Conservation (phyloP, 2,797 vertebrate species). For the Sebastes reedi region DNA sequence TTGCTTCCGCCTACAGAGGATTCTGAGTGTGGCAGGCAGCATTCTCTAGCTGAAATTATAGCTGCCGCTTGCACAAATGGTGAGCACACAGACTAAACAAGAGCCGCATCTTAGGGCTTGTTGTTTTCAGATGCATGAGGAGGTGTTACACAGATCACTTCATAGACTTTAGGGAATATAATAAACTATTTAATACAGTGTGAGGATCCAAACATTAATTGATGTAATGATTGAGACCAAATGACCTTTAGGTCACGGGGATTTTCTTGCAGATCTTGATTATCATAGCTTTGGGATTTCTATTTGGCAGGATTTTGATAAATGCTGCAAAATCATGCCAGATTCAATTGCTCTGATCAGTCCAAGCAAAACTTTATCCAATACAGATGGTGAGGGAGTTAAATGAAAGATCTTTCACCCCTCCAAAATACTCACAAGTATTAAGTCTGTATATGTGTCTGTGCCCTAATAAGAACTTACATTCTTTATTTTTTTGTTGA, state of each 20-base stretch:
- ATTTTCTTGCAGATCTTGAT: constrained; percentile 17
- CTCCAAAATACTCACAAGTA: neutral
- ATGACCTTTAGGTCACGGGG: neutral
- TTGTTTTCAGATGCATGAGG: constrained; percentile 25
- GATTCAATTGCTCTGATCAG: constrained; percentile 3
- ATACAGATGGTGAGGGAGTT: constrained; percentile 12
- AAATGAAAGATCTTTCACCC: neutral
- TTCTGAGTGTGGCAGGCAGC: constrained; percentile 20
- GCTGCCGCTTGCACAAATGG: constrained; percentile 12
- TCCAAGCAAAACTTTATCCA: neutral
- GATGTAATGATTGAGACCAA: constrained; percentile 1
- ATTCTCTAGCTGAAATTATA: constrained; percentile 31
- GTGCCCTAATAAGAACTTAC: neutral
- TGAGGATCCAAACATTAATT: constrained; percentile 21
- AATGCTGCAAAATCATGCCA: constrained; percentile 14
- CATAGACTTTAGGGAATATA: neutral
- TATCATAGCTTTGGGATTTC: constrained; percentile 8
- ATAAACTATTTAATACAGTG: neutral
- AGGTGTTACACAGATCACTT: constrained; percentile 14
- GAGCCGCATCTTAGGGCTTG: constrained; percentile 11
- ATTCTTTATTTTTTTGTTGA: too few relatives aligned
- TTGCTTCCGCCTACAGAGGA: constrained; percentile 39
- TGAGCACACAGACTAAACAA: constrained; percentile 26
- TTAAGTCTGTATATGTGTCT: neutral
- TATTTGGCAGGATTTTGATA: constrained; percentile 13